Evolutionary conservation across 2,113 vertebrate genomes (phyloP), one percentile per base, ranked within the genome.

Genomic region (Nannobrachium achirus): DNA sequence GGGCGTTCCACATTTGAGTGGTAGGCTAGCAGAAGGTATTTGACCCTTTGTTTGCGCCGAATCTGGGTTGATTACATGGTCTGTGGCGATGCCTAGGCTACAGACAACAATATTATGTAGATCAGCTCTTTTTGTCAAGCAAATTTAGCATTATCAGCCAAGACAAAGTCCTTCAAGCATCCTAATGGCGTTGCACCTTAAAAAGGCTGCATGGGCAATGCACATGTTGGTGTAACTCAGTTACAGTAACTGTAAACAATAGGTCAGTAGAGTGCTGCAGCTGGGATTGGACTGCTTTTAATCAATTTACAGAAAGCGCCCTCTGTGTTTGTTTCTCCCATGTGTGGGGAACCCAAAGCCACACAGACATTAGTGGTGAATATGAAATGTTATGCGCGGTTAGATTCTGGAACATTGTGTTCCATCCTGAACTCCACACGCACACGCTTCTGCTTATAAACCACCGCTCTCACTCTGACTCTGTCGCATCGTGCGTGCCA

Each of bases 341-440:
- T 6, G 20, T 64, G 20, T 40, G 59, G 40, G 0, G 15, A 53
- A 40, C 7, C 14, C 4, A 4, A 8, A 8, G 25, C 25, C 25
- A 33, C 65, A 46, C n/a, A 56, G 41, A 16, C 15, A 56, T 50
- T 14, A 14, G 6, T 7, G 49, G 51, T 59, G 74, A 58, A n/a
- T 45, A 49, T 0, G 62, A 10, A 14, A 13, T 20, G 20, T 10
- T 56, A 49, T 48, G 45, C 49, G 60, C 25, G 16, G 45, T 38
- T 13, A 19, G n/a, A 38, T 39, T 59, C 68, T 51, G 50, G 84
- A 75, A 86, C 83, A 81, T 75, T 2, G 45, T 89, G 88, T 83
- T 73, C n/a, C n/a, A n/a, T n/a, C 75, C 73, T 39, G 48, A 69
- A 65, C 63, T 16, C 15, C 8, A 19, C 51, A 53, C 6, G 18